Percentiles rank a stretch among this genome's conserved stretches.
These are phyloP conservation scores for Saiga tatarica DNA, from an alignment of 2,113 vertebrate species.

Conservation along the genomic window DNA sequence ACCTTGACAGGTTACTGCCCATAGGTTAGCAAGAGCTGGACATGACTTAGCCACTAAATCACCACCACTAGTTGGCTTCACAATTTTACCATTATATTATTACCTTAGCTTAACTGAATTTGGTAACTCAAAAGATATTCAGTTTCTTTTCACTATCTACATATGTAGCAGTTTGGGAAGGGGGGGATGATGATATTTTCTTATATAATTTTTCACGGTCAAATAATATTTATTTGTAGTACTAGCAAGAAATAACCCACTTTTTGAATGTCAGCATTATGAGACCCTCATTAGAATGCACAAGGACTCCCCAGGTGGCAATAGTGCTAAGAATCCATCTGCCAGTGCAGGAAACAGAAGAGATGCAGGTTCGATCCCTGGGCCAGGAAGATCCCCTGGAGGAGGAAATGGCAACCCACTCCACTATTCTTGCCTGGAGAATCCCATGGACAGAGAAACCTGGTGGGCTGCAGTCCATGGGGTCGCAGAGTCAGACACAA, in stretches of 20 bases:
- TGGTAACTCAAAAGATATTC: not conserved
- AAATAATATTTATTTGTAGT: not conserved
- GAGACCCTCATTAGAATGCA: not conserved
- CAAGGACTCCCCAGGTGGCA: not conserved
- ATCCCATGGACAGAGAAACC: not conserved
- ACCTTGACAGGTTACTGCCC: not conserved
- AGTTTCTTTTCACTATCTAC: not conserved
- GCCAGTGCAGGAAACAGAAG: not conserved
- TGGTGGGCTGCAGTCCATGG: rapidly evolving
- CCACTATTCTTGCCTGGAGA: not conserved
- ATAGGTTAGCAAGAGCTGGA: not conserved
- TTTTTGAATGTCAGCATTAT: not conserved
- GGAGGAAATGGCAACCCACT: not conserved
- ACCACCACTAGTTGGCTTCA: not conserved
- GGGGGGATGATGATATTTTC: not conserved
- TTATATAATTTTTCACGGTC: not conserved
- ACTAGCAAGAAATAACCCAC: not conserved
- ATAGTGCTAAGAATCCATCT: not conserved
- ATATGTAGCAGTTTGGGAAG: not conserved
- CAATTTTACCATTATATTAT: not conserved
- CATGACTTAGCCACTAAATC: rapidly evolving
- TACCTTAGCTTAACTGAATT: not conserved
- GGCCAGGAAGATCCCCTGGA: not conserved
- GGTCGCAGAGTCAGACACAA: not conserved
- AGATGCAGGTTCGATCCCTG: not conserved